Evolutionary conservation across 2,888 invertebrate species (phyloP).

Genomic region (Mystacides longicornis): DNA sequence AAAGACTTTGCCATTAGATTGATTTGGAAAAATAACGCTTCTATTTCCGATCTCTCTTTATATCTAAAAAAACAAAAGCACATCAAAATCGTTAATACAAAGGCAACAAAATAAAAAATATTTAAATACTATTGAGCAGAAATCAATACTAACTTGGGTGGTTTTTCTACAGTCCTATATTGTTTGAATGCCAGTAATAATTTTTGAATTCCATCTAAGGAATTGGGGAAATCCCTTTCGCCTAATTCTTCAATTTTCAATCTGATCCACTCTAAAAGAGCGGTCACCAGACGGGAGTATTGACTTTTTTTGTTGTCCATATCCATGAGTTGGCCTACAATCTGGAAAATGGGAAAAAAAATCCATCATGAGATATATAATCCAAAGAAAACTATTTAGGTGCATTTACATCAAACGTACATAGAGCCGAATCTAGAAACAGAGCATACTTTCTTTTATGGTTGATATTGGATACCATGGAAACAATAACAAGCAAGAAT

Average conservation of each 20-base stretch:
- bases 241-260: conserved; percentile 75
- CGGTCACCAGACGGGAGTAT: conserved; percentile 77
- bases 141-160: conserved; percentile 69
- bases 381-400: too few relatives aligned
- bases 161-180: conserved; percentile 95
- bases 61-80: conserved; percentile 51
- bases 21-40: conserved; percentile 92
- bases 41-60: conserved; percentile 94
- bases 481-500: too few relatives aligned
- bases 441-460: too few relatives aligned
- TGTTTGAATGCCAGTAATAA: conserved; percentile 86
- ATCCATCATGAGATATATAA: too few relatives aligned
- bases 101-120: too few relatives aligned
- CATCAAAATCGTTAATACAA: too few relatives aligned
- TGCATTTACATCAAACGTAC: too few relatives aligned
- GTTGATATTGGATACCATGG: too few relatives aligned
- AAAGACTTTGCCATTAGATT: conserved; percentile 94
- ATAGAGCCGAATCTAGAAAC: too few relatives aligned
- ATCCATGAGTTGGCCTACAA: conserved; percentile 93
- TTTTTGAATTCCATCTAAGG: conserved; percentile 88
- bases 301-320: conserved; percentile 86
- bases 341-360: conserved; percentile 49
- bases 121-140: background rate
- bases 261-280: conserved; percentile 90
- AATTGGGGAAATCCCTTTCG: conserved; percentile 86